Evolutionary conservation across 2,797 vertebrate genomes (phyloP), one percentile per base, ranked within the genome.

Genomic region (Linurgus olivaceus): DNA sequence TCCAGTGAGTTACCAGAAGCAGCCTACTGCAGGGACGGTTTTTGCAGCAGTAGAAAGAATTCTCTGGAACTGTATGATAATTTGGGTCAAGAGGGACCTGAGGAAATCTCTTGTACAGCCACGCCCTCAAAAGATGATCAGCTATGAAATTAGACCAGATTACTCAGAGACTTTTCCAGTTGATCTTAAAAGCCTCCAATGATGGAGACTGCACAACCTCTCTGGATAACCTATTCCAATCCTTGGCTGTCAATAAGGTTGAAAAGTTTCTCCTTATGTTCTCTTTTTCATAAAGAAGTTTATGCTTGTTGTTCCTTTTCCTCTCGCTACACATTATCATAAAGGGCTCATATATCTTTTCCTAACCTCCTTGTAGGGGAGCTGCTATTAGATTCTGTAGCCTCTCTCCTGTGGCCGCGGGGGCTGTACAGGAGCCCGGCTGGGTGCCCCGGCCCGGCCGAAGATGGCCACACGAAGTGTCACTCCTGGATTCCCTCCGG

Each of bases 271-370:
- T 81, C 19, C 24, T 50, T 65, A 13, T 17, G 4, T 57, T 13
- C 21, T 48, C 24, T 75, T 11, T 61, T 73, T 38, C 33, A 21
- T 47, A 47, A 37, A 38, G 3, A 26, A 48, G 7, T 78, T 62
- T 40, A 57, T 61, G 24, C 47, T 65, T 45, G 5, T 47, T 85
- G 18, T 33, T 88, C 35, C 31, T 71, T 67, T 71, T 75, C 28
- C 16, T 91, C 19, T 6, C 26, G 44, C 6, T 20, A 5, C 40
- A 25, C 0, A 0, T 14, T 57, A 7, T 57, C 11, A 8, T 25
- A 66, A 90, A 73, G 23, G 72, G 17, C 33, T 70, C 31, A 2
- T 47, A 11, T 50, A 21, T 81, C 51, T 88, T 77, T 55, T 73
- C 19, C 15, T 57, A 73, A 35, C 25, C 8, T 40, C 37, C 24